Conservation (phyloP, 2,113 vertebrate species). For the Amphiprion ocellaris region DNA sequence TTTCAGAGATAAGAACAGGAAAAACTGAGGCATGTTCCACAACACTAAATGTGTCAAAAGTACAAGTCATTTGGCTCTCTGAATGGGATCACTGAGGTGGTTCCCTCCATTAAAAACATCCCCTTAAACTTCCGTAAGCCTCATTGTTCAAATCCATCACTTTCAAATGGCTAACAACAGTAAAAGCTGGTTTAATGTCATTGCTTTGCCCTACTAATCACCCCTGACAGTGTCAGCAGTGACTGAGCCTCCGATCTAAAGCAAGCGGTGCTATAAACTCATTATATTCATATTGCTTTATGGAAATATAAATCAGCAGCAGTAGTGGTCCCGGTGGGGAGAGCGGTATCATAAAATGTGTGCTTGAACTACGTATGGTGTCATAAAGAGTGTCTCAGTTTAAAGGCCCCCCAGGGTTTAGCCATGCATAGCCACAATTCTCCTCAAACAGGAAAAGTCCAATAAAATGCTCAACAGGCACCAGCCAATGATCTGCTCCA, state of each 20-base stretch:
- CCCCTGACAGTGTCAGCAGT: constrained; percentile 33
- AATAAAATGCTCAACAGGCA: constrained; percentile 34
- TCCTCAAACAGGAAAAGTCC: constrained; percentile 28
- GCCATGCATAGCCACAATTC: constrained; percentile 19
- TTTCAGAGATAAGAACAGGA: too few relatives aligned
- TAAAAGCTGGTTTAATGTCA: constrained; percentile 23
- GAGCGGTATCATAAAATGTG: constrained; percentile 64
- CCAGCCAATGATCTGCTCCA: background rate
- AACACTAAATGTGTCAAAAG: background rate
- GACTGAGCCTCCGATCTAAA: constrained; percentile 45
- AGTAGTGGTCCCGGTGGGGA: constrained; percentile 42
- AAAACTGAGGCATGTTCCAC: background rate
- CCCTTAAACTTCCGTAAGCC: background rate
- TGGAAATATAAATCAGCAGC: constrained; percentile 72
- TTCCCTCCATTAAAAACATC: background rate
- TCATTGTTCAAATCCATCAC: constrained; percentile 20
- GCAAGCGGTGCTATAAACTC: constrained; percentile 59
- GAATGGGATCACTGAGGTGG: background rate
- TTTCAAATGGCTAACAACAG: constrained; percentile 22
- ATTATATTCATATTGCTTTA: constrained; percentile 67
- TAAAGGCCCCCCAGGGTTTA: constrained; percentile 42
- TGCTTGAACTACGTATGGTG: constrained; percentile 52
- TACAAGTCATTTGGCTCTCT: background rate
- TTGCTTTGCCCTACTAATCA: background rate
- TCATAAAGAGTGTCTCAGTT: constrained; percentile 56